These are phyloP conservation scores for Chaetodon trifasciatus DNA, from an alignment of 2,797 vertebrate species.

Conservation along the genomic window DNA sequence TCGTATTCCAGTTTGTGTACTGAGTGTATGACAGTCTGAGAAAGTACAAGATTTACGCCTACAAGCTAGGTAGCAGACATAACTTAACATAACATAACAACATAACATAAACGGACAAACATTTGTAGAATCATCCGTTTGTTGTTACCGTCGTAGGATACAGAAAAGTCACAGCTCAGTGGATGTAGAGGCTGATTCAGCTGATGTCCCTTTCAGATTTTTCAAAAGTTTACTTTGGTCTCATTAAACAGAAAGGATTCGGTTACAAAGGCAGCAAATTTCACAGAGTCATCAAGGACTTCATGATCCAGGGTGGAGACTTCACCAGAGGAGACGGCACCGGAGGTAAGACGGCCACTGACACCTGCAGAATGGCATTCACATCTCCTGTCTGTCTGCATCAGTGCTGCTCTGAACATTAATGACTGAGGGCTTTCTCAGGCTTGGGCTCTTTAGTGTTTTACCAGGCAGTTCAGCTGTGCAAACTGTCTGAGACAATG, in stretches of 20 bases:
- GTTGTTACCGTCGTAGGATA: background rate
- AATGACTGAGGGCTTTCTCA: background rate
- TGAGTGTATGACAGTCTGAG: background rate
- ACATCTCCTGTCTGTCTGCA: background rate
- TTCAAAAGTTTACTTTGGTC: background rate
- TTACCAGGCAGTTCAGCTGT: background rate
- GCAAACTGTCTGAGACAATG: background rate
- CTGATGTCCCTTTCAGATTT: background rate
- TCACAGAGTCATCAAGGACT: slow-evolving; percentile 96
- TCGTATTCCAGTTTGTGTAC: too few relatives aligned
- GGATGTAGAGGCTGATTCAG: background rate
- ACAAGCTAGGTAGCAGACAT: too few relatives aligned
- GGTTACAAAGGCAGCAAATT: slow-evolving; percentile 98
- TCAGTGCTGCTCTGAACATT: background rate
- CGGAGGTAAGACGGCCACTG: slow-evolving; percentile 86
- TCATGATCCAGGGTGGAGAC: slow-evolving; percentile 99
- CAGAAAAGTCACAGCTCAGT: background rate
- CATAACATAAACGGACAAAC: too few relatives aligned
- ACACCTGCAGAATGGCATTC: background rate
- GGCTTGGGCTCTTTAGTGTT: accelerated
- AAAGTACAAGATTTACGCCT: too few relatives aligned
- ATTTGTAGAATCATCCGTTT: too few relatives aligned
- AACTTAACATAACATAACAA: too few relatives aligned
- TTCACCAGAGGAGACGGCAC: slow-evolving; percentile 98
- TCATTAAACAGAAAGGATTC: slow-evolving; percentile 92